Evolutionary conservation across 2,113 vertebrate genomes (phyloP).

Genomic region (Merops nubicus): DNA sequence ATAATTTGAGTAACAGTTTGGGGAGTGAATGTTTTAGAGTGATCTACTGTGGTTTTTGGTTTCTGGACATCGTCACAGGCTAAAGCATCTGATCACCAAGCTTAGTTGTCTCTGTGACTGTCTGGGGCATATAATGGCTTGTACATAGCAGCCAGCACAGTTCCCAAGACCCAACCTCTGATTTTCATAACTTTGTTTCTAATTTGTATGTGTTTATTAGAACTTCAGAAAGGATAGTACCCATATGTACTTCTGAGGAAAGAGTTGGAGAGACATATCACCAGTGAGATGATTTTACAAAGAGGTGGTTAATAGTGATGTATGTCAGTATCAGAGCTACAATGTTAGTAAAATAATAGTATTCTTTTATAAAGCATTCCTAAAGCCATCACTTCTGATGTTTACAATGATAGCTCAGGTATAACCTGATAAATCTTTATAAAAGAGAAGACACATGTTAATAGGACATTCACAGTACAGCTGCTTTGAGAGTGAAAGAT

Average conservation of each 20-base stretch:
- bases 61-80: background rate
- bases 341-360: background rate
- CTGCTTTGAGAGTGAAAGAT: background rate
- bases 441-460: background rate
- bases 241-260: background rate
- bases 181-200: background rate
- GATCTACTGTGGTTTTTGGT: background rate
- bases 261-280: background rate
- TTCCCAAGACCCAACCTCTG: background rate
- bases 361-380: background rate
- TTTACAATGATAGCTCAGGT: background rate
- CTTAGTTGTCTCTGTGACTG: background rate
- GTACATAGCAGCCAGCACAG: background rate
- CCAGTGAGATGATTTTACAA: background rate
- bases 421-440: too few species aligned
- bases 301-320: background rate
- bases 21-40: background rate
- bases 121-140: background rate
- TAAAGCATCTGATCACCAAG: background rate
- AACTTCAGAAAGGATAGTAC: background rate
- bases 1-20: background rate
- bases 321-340: background rate
- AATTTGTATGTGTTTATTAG: background rate
- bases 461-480: background rate
- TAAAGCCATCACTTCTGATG: background rate